These are phyloP conservation scores for Lysiphlebus fabarum DNA, from an alignment of 1,140 invertebrate genomes.

Conservation along the genomic window DNA sequence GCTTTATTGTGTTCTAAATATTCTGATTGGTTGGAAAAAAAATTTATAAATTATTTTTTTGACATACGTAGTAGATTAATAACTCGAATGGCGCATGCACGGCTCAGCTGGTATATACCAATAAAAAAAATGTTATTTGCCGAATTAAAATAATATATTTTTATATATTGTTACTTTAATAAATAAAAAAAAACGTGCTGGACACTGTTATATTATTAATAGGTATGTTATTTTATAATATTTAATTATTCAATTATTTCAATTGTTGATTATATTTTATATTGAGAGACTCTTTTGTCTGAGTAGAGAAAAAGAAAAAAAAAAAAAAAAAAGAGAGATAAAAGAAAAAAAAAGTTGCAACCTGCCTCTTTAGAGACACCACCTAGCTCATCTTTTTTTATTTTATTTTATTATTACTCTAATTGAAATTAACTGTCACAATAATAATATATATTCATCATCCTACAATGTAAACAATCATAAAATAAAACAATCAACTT, in stretches of 20 bases:
- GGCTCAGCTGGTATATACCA: conserved; percentile 41
- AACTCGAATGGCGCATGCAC: conserved; percentile 46
- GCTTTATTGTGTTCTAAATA: too few relatives aligned
- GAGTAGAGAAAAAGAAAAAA: neutral
- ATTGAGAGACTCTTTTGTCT: conserved; percentile 35
- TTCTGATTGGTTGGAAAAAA: too few relatives aligned
- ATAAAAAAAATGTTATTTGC: conserved; percentile 28
- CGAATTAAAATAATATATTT: conserved; percentile 34
- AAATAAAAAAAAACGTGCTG: conserved; percentile 36
- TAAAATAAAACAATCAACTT: too few relatives aligned
- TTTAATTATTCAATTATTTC: conserved; percentile 10
- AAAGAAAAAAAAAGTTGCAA: too few relatives aligned
- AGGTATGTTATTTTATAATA: conserved; percentile 30
- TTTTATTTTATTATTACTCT: too few relatives aligned
- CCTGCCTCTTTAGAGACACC: too few relatives aligned
- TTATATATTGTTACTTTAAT: conserved; percentile 38
- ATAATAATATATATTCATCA: too few relatives aligned
- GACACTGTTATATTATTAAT: conserved; percentile 31
- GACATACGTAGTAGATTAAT: conserved; percentile 36
- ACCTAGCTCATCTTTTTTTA: too few relatives aligned
- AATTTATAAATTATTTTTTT: too few relatives aligned
- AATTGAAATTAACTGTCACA: too few relatives aligned
- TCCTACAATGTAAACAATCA: too few relatives aligned
- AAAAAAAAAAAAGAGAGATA: neutral
- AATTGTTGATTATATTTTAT: conserved; percentile 15